Conservation (phyloP, 1,140 invertebrate species). For the Arion vulgaris region DNA sequence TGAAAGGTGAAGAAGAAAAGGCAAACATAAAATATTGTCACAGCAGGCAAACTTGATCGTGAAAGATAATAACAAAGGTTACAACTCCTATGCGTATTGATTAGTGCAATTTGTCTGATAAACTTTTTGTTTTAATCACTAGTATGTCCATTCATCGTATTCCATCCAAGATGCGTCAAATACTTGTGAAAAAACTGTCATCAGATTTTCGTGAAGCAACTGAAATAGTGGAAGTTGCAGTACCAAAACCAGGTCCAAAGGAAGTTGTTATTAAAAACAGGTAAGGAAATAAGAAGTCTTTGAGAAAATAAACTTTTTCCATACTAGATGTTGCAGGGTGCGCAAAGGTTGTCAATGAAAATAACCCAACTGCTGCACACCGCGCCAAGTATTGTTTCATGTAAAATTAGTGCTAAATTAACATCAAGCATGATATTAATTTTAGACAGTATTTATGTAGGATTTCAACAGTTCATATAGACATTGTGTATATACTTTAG, state of each 20-base stretch:
- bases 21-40: too few species aligned
- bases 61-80: too few species aligned
- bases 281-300: conserved; percentile 30
- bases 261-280: conserved; percentile 61
- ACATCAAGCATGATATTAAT: too few species aligned
- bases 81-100: too few species aligned
- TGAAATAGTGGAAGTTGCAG: conserved; percentile 45
- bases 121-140: background rate
- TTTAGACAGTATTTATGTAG: too few species aligned
- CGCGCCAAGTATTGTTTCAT: background rate
- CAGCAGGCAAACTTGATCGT: too few species aligned
- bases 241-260: conserved; percentile 48
- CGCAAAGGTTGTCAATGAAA: background rate
- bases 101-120: background rate
- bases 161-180: conserved; percentile 52
- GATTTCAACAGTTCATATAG: too few species aligned
- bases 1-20: too few species aligned
- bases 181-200: conserved; percentile 55
- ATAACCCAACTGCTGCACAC: too few species aligned
- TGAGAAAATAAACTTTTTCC: background rate
- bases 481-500: too few species aligned
- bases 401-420: too few species aligned
- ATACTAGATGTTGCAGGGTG: background rate
- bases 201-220: conserved; percentile 58
- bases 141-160: conserved; percentile 51